Evolutionary conservation across 2,113 vertebrate genomes (phyloP), one percentile per base, ranked within the genome.

Genomic region (Chaetops frenatus): DNA sequence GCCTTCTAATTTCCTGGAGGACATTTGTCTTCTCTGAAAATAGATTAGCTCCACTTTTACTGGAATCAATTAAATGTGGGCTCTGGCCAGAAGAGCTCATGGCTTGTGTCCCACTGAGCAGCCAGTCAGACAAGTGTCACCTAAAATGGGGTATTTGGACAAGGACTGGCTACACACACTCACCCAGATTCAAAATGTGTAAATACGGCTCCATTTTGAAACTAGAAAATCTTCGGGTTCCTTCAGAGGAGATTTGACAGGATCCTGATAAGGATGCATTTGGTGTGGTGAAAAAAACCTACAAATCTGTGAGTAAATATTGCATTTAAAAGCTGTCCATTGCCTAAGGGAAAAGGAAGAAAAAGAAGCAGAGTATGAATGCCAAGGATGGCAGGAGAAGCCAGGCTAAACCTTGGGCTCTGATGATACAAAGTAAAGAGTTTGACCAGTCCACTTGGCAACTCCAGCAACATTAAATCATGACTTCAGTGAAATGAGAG

Each of bases 1-100:
- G 81, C 72, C 53, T 95, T 88, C 88, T 93, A 31, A 94, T 90
- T 96, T 95, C 95, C 95, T 77, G 83, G 72, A 86, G 92, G 60
- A 79, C 80, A 94, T 93, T 93, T 77, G 86, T 93, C 94, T 95
- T 88, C 66, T 58, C 60, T 61, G 82, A 86, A 77, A 86, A 90
- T 11, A 88, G 92, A 93, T 88, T 53, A 93, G 67, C 80, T 77
- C 76, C 64, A 62, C 86, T 95, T 88, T 92, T 94, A 78, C 86
- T 71, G 92, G 83, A 89, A 96, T 92, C 77, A 89, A 92, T 93
- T 88, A 92, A 84, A 89, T 0, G 22, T 54, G 60, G 85, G 84
- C 66, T 73, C 35, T 70, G 69, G 80, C 94, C 72, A 90, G 90
- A 73, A 83, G 33, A 94, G 69, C 69, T 56, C 17, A 72, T 90